Evolutionary conservation across 2,113 vertebrate genomes (phyloP).

Genomic region (Ictalurus punctatus): DNA sequence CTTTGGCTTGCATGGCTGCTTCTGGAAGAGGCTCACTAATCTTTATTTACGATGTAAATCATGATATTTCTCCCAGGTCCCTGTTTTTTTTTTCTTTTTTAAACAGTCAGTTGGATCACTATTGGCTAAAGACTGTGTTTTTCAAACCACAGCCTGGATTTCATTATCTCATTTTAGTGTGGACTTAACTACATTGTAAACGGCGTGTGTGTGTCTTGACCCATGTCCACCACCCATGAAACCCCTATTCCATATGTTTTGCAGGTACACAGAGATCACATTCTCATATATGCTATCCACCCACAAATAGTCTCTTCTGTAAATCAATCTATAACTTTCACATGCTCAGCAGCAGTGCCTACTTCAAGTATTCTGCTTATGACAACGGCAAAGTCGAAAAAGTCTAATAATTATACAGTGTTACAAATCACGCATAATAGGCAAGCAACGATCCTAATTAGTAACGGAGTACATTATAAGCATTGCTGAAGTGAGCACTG

Average conservation of each 20-base stretch:
- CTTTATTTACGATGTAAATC: no score
- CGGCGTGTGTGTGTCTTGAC: background rate
- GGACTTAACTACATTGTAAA: background rate
- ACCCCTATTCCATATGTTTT: background rate
- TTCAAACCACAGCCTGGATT: background rate
- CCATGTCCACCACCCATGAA: background rate
- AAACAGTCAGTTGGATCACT: background rate
- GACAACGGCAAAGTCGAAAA: background rate
- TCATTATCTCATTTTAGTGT: background rate
- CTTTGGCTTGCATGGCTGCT: no score
- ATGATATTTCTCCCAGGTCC: no score
- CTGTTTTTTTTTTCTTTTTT: background rate
- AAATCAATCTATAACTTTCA: background rate
- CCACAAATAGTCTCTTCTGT: background rate
- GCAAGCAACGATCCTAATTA: conserved; percentile 18
- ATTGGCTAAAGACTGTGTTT: background rate
- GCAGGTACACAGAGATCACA: background rate
- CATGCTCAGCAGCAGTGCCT: background rate
- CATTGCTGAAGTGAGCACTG: conserved; percentile 19
- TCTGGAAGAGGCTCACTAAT: no score
- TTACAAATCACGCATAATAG: background rate
- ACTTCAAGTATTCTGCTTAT: background rate
- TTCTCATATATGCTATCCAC: background rate
- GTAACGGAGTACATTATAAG: conserved; percentile 15
- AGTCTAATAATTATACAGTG: conserved; percentile 8